Evolutionary conservation across 1,140 invertebrate genomes (phyloP).

Genomic region (Macrocentrus cingulum): DNA sequence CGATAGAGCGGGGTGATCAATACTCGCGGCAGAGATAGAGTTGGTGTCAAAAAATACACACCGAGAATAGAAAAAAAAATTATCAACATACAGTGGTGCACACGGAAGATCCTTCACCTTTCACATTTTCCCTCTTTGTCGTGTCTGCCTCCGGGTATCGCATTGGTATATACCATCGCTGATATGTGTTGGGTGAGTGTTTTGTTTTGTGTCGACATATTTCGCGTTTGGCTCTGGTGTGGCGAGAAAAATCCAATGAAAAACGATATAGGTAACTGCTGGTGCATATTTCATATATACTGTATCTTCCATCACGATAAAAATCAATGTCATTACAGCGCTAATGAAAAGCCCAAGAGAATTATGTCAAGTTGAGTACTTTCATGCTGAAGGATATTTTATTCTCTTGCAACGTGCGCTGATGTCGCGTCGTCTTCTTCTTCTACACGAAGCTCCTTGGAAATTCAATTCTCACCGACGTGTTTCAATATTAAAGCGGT

Average conservation of each 20-base stretch:
- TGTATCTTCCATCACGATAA: no score
- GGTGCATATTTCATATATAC: no score
- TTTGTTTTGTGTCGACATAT: conserved; percentile 17
- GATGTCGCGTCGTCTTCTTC: no score
- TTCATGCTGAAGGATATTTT: no score
- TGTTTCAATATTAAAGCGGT: conserved; percentile 14
- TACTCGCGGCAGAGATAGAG: conserved; percentile 18
- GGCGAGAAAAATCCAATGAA: conserved; percentile 4
- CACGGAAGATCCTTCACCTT: not conserved
- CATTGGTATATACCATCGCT: not conserved
- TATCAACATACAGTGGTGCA: not conserved
- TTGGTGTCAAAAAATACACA: conserved; percentile 5
- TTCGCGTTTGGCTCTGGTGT: not conserved
- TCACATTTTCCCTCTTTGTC: not conserved
- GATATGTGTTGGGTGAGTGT: not conserved
- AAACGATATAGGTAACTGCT: conserved; percentile 1
- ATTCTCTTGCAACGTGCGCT: no score
- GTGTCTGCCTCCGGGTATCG: no score
- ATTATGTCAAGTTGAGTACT: no score
- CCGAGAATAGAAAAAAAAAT: conserved; percentile 13
- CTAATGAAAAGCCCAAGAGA: no score
- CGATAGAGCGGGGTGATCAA: conserved; percentile 28
- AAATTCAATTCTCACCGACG: conserved; percentile 7
- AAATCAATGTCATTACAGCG: no score
- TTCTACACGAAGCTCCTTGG: no score